Conservation (phyloP, 2,113 vertebrate genomes). For the Crypturellus undulatus region DNA sequence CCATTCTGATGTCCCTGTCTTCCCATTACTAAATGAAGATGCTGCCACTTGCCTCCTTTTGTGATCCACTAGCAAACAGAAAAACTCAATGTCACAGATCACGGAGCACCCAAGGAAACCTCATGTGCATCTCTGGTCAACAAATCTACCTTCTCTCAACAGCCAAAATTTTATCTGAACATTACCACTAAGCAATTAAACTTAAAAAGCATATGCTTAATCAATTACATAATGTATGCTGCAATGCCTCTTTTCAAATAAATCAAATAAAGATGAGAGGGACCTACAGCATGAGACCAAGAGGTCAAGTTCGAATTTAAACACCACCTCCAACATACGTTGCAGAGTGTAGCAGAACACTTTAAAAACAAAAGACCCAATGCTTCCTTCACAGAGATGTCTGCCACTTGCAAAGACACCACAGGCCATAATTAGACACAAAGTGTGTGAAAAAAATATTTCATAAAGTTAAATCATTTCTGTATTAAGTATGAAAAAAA, state of each 20-base stretch:
- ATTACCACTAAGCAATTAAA: neutral
- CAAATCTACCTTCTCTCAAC: neutral
- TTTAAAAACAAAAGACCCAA: neutral
- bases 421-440: neutral
- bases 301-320: neutral
- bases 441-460: neutral
- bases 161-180: neutral
- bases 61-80: rapidly evolving
- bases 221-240: neutral
- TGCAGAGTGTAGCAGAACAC: neutral
- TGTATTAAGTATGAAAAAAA: neutral
- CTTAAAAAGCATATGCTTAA: neutral
- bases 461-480: neutral
- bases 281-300: neutral
- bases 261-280: neutral
- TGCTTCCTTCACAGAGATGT: neutral
- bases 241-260: neutral
- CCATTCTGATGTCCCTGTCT: neutral
- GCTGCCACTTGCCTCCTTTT: neutral
- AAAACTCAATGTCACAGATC: neutral
- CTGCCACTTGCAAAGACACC: neutral
- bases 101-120: neutral
- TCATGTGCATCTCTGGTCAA: neutral
- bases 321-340: neutral
- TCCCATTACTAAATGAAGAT: neutral